Conservation (phyloP, 2,113 vertebrate species). For the Melozone crissalis region DNA sequence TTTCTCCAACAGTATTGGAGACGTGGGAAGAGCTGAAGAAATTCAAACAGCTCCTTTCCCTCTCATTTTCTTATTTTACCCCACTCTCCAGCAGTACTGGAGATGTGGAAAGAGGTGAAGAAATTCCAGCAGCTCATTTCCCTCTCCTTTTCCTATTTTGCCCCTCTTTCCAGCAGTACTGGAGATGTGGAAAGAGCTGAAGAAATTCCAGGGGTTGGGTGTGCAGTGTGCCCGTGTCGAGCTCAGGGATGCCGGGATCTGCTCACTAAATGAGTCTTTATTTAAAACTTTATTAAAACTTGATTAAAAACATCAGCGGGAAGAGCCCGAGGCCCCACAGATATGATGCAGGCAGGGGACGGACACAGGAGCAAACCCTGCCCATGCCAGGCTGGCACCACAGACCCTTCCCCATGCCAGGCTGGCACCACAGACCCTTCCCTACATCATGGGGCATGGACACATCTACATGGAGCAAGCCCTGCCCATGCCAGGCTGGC, state of each 20-base stretch:
- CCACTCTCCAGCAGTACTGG: no score
- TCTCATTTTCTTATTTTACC: no score
- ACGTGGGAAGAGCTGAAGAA: not conserved
- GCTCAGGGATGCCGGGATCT: not conserved
- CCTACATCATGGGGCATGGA: no score
- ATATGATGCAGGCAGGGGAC: accelerated
- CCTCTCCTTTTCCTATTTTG: no score
- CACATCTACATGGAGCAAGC: no score
- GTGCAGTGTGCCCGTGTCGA: accelerated
- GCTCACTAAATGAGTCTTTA: accelerated
- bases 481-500: no score
- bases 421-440: no score
- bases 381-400: not conserved
- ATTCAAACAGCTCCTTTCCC: not conserved
- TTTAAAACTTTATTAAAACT: not conserved
- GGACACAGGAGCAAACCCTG: not conserved
- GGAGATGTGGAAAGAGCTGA: no score
- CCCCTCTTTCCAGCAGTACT: no score
- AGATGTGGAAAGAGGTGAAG: no score
- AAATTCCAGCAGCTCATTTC: no score
- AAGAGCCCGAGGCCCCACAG: not conserved
- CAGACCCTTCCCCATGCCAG: not conserved
- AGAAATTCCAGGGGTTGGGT: not conserved
- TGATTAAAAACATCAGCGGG: not conserved
- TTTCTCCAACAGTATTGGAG: not conserved